phyloP scores from a whole-genome alignment of 2,113 vertebrate species.

The Rhodinocichla rosea region DNA sequence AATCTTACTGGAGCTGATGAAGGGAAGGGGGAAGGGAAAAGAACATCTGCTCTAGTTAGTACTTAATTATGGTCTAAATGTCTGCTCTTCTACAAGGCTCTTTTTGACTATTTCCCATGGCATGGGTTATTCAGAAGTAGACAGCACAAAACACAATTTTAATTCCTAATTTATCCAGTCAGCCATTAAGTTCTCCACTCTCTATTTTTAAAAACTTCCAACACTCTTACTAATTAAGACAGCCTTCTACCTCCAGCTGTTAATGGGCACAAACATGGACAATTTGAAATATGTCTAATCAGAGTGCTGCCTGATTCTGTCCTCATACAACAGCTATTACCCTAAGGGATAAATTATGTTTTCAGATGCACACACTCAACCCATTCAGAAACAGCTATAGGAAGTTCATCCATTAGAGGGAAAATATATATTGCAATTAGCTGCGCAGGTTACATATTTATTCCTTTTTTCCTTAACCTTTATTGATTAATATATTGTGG shows the following conservation, averaged over 20 bases:
- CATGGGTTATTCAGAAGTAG: not conserved
- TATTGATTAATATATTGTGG: not conserved
- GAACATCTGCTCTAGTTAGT: not conserved
- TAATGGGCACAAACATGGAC: not conserved
- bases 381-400: not conserved
- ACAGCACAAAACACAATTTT: not conserved
- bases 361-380: not conserved
- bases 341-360: constrained; percentile 13
- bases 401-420: not conserved
- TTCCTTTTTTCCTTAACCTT: not conserved
- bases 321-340: not conserved
- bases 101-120: not conserved
- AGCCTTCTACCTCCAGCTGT: constrained; percentile 8
- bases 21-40: not conserved
- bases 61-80: not conserved
- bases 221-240: not conserved
- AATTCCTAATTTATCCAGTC: not conserved
- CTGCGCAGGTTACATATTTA: not conserved
- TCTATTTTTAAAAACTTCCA: not conserved
- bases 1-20: not conserved
- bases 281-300: constrained; percentile 2
- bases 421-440: not conserved
- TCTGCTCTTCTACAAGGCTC: not conserved
- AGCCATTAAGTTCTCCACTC: not conserved
- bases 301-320: not conserved